Percentiles rank a stretch among this genome's conserved stretches.
Evolutionary conservation across 1,140 invertebrate genomes (phyloP).

Genomic region (Zelostemma sp.): DNA sequence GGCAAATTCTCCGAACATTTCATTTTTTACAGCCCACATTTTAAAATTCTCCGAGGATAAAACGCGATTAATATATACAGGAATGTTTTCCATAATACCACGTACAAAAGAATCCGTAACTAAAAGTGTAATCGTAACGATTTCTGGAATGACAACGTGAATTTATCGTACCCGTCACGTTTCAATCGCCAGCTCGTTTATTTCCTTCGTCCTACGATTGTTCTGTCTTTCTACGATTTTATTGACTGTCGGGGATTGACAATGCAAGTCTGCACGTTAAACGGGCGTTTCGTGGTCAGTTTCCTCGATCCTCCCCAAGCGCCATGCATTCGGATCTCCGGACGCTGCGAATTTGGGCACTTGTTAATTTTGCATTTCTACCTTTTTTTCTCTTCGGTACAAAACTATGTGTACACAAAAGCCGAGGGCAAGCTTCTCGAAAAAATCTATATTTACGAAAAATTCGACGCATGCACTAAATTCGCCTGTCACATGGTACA

Average conservation of each 20-base stretch:
- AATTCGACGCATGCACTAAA: no score
- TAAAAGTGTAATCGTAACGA: background rate
- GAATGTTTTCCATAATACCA: conserved; percentile 2
- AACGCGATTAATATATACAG: conserved; percentile 32
- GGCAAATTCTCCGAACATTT: no score
- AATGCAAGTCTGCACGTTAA: conserved; percentile 66
- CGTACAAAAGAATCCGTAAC: background rate
- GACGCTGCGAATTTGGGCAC: conserved; percentile 69
- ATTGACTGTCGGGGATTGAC: conserved; percentile 62
- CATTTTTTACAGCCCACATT: no score
- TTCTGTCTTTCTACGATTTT: conserved; percentile 39
- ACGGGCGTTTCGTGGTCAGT: conserved; percentile 85
- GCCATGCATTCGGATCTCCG: conserved; percentile 83
- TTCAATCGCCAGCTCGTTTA: conserved; percentile 19
- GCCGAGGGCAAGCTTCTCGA: no score
- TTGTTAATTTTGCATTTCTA: conserved; percentile 25
- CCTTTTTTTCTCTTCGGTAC: background rate
- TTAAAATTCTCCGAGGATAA: no score
- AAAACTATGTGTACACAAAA: no score
- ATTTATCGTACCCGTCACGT: no score
- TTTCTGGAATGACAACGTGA: conserved; percentile 10
- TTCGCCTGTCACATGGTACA: no score
- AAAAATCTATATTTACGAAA: no score
- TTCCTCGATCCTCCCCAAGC: conserved; percentile 84
- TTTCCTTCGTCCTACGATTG: conserved; percentile 35